phyloP scores from a whole-genome alignment of 2,113 vertebrate species.

The Melanerpes formicivorus region DNA sequence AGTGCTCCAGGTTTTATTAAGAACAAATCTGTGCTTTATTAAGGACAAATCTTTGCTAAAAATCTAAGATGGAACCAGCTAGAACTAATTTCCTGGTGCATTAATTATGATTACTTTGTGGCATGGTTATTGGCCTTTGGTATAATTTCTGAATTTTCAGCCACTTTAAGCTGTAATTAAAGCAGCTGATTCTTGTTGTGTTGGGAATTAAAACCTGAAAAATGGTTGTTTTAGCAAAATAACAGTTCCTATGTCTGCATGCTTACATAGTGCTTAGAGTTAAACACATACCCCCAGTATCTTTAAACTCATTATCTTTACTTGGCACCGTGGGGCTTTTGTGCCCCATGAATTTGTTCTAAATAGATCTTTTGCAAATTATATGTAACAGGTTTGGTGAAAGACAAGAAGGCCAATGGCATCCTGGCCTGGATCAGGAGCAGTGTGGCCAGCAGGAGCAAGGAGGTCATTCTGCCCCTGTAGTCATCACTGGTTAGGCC shows the following conservation, averaged over 20 bases:
- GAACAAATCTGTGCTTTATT: neutral
- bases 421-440: too few species aligned
- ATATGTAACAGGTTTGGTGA: neutral
- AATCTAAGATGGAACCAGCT: neutral
- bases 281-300: neutral
- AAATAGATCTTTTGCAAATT: neutral
- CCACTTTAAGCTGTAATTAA: neutral
- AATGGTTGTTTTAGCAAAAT: neutral
- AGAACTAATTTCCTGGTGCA: neutral
- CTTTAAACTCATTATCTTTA: neutral
- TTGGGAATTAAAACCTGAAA: neutral
- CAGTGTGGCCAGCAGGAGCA: too few species aligned
- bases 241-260: neutral
- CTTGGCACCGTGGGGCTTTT: rapidly evolving
- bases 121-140: neutral
- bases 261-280: neutral
- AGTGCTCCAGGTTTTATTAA: neutral
- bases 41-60: neutral
- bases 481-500: too few species aligned
- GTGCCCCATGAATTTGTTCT: neutral
- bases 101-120: neutral
- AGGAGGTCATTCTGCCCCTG: too few species aligned
- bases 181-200: neutral
- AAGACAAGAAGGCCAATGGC: neutral
- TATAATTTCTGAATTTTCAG: neutral